Conservation (phyloP, 2,797 vertebrate species). For the Xyrichtys novacula region DNA sequence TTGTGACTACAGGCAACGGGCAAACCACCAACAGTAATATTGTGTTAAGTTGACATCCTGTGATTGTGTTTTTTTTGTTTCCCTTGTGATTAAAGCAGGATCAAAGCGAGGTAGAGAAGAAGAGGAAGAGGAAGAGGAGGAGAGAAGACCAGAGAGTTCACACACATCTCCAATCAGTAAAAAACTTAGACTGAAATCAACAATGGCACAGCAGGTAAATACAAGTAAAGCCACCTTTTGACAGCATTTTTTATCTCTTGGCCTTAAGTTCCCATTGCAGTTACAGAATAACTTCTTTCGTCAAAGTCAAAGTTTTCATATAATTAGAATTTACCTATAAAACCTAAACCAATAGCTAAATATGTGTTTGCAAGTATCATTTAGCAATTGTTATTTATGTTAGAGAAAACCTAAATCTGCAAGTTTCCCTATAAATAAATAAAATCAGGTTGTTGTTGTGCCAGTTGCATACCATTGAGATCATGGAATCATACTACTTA, state of each 20-base stretch:
- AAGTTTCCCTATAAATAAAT: no score
- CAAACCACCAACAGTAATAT: neutral
- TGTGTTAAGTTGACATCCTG: neutral
- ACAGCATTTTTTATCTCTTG: neutral
- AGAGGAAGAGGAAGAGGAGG: constrained; percentile 93
- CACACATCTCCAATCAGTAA: constrained; percentile 88
- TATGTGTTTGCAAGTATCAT: no score
- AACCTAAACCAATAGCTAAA: no score
- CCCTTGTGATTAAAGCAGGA: constrained; percentile 15
- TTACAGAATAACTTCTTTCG: neutral
- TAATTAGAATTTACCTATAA: no score
- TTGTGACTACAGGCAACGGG: neutral
- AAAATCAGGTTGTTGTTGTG: no score
- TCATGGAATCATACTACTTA: no score
- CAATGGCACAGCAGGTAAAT: constrained; percentile 74
- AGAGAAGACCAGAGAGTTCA: constrained; percentile 83
- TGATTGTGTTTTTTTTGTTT: neutral
- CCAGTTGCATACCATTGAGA: no score
- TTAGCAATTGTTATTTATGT: no score
- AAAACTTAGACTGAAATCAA: constrained; percentile 88
- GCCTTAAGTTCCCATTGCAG: neutral
- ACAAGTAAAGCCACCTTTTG: fast-evolving
- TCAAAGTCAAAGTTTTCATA: no score
- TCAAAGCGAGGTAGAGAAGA: constrained; percentile 91
- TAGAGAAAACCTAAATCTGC: no score